A percentile compares a stretch with the other conserved stretches of the same genome.
Conservation (phyloP, 2,113 vertebrate species). For the Chionis minor region DNA sequence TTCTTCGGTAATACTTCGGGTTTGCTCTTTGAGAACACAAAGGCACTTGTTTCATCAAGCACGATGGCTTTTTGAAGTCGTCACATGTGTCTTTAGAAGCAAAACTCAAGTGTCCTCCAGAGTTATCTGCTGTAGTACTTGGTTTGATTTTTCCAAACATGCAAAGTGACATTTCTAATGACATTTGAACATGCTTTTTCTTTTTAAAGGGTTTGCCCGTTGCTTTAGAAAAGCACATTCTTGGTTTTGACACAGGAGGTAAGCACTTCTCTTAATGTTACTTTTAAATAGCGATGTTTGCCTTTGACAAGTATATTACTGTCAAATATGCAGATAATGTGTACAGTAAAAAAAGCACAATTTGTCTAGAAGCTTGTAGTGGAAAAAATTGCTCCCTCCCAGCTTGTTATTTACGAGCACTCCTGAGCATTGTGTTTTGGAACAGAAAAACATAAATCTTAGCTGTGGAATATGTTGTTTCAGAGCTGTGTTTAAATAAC, state of each 20-base stretch:
- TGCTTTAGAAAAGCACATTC: slow-evolving; percentile 89
- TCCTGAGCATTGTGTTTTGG: not conserved
- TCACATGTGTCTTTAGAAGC: fast-evolving
- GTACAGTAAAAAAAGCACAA: not conserved
- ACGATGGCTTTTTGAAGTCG: fast-evolving
- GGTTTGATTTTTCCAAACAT: not conserved
- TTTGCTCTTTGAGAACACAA: not conserved
- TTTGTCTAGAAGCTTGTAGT: not conserved
- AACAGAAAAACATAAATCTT: not conserved
- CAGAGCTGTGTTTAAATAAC: not conserved
- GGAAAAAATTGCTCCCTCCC: slow-evolving; percentile 29
- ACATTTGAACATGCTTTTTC: not conserved
- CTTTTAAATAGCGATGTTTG: not conserved
- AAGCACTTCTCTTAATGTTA: slow-evolving; percentile 43
- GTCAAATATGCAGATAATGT: not conserved
- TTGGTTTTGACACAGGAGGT: slow-evolving; percentile 99
- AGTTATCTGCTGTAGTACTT: not conserved
- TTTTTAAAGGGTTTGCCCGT: slow-evolving; percentile 88
- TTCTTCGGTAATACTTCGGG: not conserved
- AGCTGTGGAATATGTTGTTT: not conserved
- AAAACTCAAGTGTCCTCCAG: fast-evolving
- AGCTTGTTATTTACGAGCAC: not conserved
- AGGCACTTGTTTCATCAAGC: fast-evolving
- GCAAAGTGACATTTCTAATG: not conserved
- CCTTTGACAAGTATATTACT: not conserved